phyloP scores from a whole-genome alignment of 1,140 invertebrate genomes.

The Planococcus citri region DNA sequence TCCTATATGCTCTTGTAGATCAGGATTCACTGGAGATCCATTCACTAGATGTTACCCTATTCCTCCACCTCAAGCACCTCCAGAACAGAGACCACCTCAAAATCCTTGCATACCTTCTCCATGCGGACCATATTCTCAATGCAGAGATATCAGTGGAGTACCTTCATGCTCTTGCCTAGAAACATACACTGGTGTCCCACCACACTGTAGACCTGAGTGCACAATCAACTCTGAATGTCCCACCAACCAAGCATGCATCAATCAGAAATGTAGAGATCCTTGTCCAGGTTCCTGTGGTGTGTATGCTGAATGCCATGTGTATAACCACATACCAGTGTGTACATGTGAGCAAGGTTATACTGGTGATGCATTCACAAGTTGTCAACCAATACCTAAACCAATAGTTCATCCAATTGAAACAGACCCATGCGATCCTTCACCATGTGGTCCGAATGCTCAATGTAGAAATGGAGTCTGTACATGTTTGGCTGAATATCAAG shows the following conservation, averaged over 20 bases:
- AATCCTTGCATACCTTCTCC: conserved; percentile 52
- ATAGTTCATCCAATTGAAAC: conserved; percentile 21
- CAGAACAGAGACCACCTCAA: conserved; percentile 37
- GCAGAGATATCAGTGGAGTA: conserved; percentile 42
- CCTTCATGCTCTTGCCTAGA: conserved; percentile 50
- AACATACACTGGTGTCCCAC: conserved; percentile 45
- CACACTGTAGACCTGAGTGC: conserved; percentile 53
- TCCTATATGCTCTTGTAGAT: conserved; percentile 40
- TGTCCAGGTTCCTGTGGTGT: conserved; percentile 49
- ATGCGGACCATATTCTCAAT: conserved; percentile 56
- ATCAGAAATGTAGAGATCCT: conserved; percentile 53
- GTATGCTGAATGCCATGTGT: conserved; percentile 49
- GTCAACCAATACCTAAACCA: conserved; percentile 38
- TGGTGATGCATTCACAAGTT: conserved; percentile 46
- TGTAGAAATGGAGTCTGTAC: conserved; percentile 48
- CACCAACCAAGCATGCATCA: conserved; percentile 47
- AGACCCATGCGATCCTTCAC: conserved; percentile 47
- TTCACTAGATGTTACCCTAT: conserved; percentile 37
- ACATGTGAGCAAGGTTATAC: conserved; percentile 43
- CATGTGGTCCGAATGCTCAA: conserved; percentile 57
- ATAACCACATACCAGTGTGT: conserved; percentile 50
- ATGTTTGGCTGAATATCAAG: conserved; percentile 46
- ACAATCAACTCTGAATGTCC: conserved; percentile 48
- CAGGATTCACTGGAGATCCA: conserved; percentile 40
- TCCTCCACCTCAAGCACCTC: conserved; percentile 31